Base-by-base conservation (phyloP, 2,113 vertebrate species). In the Dascyllus trimaculatus region DNA sequence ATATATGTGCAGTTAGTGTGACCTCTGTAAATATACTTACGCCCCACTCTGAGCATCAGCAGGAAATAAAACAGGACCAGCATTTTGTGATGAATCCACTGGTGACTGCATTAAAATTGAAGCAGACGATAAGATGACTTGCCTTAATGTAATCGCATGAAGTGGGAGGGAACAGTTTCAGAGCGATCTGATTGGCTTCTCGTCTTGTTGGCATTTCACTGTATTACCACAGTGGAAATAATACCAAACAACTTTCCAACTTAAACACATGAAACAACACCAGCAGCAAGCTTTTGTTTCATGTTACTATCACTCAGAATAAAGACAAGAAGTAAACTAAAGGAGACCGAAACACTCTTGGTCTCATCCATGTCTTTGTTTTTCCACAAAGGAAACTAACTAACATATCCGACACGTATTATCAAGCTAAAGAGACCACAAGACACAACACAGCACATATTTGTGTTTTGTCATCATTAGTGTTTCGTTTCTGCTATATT, bases 91-190 rank as follows among this genome's bases (percentile, higher is more conserved):
- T 43, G 17, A 14, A 8, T 51, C 38, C 22, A 57, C 24, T 13
- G n/a, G 35, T 19, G 13, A 7, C 43, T 46, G 3, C 4, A 18
- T 49, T 25, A 7, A 22, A 24, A 21, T 35, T 35, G 29, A 10
- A 49, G 29, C 19, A 19, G 29, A 29, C 4, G 29, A 29, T 2
- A 24, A 29, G 7, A 53, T 7, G 4, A 19, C 60, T 51, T 29
- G 29, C 14, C 18, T 63, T 58, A 32, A 61, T 73, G 5, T 65
- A 66, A 73, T 40, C 38, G 24, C 48, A 57, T 15, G 0, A 78
- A 77, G 60, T 26, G 62, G 87, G 87, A 78, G 83, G 83, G 53
- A 22, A 19, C 22, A 29, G 51, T 25, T 25, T 77, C 4, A 40
- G 1, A 25, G n/a, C 13, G 17, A 59, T 24, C 24, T 1, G 72